These are phyloP conservation scores for Achroia grisella DNA, from an alignment of 1,140 invertebrate species.

Conservation along the genomic window DNA sequence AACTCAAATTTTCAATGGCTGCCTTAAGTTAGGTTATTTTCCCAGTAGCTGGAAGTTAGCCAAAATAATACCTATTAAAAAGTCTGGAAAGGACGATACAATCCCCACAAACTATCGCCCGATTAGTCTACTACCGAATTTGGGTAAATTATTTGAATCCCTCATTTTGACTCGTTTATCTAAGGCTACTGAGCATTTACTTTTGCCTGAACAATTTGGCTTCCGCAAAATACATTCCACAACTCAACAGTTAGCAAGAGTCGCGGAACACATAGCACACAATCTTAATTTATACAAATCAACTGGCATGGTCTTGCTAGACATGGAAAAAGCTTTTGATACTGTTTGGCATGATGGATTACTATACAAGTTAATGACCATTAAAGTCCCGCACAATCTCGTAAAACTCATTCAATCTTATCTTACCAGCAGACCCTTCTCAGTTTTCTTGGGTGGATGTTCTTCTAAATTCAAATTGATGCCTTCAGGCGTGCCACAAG, in stretches of 20 bases:
- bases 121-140: conserved; percentile 13
- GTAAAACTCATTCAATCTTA: conserved; percentile 2
- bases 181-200: not conserved
- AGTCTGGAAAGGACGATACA: conserved; percentile 11
- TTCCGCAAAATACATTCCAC: conserved; percentile 9
- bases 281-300: too few relatives aligned
- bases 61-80: conserved; percentile 14
- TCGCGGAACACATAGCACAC: not conserved
- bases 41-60: conserved; percentile 14
- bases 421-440: not conserved
- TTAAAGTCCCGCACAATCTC: conserved; percentile 4
- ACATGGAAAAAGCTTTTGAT: conserved; percentile 16
- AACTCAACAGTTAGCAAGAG: conserved; percentile 12
- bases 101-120: conserved; percentile 12
- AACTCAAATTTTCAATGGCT: too few relatives aligned
- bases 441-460: not conserved
- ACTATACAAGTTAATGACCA: conserved; percentile 6
- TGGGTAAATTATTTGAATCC: conserved; percentile 15
- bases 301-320: conserved; percentile 6
- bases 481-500: conserved; percentile 6
- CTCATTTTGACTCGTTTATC: conserved; percentile 9
- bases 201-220: conserved; percentile 17
- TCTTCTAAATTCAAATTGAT: not conserved
- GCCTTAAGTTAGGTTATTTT: too few relatives aligned
- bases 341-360: conserved; percentile 12